Evolutionary conservation across 1,140 invertebrate species (phyloP), one percentile per base, ranked within the genome.

Genomic region (Ruditapes philippinarum): DNA sequence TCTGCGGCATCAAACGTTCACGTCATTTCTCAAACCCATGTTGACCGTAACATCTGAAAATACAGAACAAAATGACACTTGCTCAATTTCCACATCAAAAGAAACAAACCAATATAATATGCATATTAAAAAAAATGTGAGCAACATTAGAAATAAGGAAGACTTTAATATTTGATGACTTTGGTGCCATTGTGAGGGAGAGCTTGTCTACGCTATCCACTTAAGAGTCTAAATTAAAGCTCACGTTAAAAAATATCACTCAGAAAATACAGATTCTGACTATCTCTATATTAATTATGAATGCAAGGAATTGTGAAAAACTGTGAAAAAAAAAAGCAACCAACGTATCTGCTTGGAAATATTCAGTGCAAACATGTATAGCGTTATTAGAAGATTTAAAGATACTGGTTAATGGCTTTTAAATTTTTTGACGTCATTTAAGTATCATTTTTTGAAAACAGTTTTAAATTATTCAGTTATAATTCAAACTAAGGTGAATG

Each of bases 241-340:
- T 1, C 7, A 31, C n/a, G n/a, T n/a, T n/a, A n/a, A n/a, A n/a
- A n/a, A 22, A 11, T 17, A 70, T 70, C 65, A 70, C 36, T 70
- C n/a, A 14, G 65, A 1, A 70, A 1, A 9, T 19, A 17, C 1
- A 70, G 38, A 28, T 70, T 33, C 11, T n/a, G 14, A 40, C 65
- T 19, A 40, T 70, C 38, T 40, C 36, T 70, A 11, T 40, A 70
- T 70, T 22, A 70, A 70, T 70, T 70, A 70, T 70, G 65, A 38
- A 70, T 70, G n/a, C 25, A 57, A 4, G 25, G n/a, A 45, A 14
- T 7, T 45, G 42, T 7, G 42, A 45, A 45, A 45, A 45, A 5
- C 42, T n/a, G n/a, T n/a, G n/a, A n/a, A n/a, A n/a, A n/a, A n/a
- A n/a, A n/a, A n/a, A n/a, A n/a, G n/a, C n/a, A n/a, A n/a, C n/a